A percentile compares a stretch with the other conserved stretches of the same genome.
Evolutionary conservation across 2,888 invertebrate genomes (phyloP).

Genomic region (Drosophila quinaria): DNA sequence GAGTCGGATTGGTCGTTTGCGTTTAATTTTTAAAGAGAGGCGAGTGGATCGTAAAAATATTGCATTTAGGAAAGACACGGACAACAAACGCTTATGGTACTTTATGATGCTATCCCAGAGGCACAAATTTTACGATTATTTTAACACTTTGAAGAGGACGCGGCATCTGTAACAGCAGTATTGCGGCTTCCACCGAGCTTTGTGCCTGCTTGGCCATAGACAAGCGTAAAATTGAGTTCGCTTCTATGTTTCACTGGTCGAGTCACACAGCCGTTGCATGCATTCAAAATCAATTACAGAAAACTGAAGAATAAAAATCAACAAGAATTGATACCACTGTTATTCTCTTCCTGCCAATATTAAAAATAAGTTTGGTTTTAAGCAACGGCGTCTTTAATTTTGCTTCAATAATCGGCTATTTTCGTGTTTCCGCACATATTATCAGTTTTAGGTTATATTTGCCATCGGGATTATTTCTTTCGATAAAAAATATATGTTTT

Average conservation of each 20-base stretch:
- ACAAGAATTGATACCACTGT: not conserved
- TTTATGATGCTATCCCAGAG: slow-evolving; percentile 61
- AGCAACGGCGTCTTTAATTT: not conserved
- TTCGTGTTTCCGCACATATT: not conserved
- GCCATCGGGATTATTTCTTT: not conserved
- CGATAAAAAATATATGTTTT: slow-evolving; percentile 60
- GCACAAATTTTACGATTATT: slow-evolving; percentile 63
- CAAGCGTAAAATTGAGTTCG: slow-evolving; percentile 83
- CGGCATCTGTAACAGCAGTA: slow-evolving; percentile 26
- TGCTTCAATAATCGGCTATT: not conserved
- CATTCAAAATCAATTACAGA: slow-evolving; percentile 59
- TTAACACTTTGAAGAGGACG: slow-evolving; percentile 65
- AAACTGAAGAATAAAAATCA: slow-evolving; percentile 25
- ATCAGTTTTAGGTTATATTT: not conserved
- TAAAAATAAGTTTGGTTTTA: not conserved
- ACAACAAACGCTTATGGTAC: slow-evolving; percentile 55
- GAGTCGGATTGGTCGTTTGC: slow-evolving; percentile 27
- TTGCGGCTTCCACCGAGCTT: slow-evolving; percentile 6
- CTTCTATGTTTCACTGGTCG: slow-evolving; percentile 67
- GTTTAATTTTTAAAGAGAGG: slow-evolving; percentile 34
- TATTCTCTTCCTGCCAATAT: not conserved
- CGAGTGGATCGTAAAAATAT: slow-evolving; percentile 72
- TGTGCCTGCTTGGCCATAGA: slow-evolving; percentile 64
- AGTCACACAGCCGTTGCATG: slow-evolving; percentile 61
- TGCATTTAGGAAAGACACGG: slow-evolving; percentile 65